phyloP scores from a whole-genome alignment of 1,140 invertebrate genomes.

The Chrysomallon squamiferum region DNA sequence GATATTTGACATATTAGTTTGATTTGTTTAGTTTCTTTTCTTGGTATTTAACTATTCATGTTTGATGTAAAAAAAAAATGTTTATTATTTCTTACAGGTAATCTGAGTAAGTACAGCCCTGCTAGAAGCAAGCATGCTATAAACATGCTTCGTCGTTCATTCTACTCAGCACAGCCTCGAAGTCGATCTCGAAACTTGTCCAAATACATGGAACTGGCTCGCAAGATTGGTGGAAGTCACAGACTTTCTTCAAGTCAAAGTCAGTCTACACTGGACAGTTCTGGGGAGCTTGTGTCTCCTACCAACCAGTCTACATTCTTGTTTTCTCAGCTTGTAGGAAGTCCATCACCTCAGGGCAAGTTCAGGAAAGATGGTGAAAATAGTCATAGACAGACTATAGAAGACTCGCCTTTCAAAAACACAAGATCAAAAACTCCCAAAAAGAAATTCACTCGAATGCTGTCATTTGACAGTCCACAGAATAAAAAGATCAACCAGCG shows the following conservation, averaged over 20 bases:
- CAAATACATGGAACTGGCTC: constrained; percentile 32
- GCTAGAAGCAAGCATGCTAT: constrained; percentile 35
- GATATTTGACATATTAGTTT: too few species aligned
- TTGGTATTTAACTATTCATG: too few species aligned
- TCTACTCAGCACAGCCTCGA: constrained; percentile 37
- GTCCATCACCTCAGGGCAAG: neutral
- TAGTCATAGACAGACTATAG: neutral
- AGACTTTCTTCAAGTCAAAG: neutral
- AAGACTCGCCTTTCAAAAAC: constrained; percentile 14
- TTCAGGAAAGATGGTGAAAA: neutral
- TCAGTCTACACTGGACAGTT: neutral
- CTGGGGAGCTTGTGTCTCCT: too few species aligned
- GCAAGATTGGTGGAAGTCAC: constrained; percentile 37
- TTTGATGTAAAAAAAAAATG: too few species aligned
- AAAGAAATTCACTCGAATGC: neutral
- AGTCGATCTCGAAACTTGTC: constrained; percentile 35
- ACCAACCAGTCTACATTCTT: constrained; percentile 36
- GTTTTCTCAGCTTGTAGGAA: constrained; percentile 33
- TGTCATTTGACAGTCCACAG: neutral
- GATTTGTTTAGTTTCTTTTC: too few species aligned
- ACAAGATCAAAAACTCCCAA: constrained; percentile 14
- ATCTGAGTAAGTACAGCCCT: constrained; percentile 22
- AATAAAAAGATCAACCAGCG: too few species aligned
- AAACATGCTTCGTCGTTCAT: constrained; percentile 32
- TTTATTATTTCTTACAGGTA: neutral